Evolutionary conservation across 2,113 vertebrate species (phyloP).

Genomic region (Tragelaphus scriptus): DNA sequence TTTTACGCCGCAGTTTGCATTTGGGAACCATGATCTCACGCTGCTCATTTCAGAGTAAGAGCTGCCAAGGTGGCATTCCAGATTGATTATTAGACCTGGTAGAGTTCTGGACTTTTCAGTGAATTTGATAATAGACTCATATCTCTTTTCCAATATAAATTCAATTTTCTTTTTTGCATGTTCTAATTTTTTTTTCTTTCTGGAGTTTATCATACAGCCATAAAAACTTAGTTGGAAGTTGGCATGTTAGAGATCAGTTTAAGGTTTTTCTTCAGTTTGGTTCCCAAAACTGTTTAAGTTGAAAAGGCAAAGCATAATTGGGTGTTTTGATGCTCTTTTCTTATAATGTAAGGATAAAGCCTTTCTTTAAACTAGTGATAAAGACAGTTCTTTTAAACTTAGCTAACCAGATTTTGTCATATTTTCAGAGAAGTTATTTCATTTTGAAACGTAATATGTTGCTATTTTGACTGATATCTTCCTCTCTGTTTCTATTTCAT

Average conservation of each 20-base stretch:
- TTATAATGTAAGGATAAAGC: background rate
- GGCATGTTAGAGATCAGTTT: background rate
- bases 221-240: constrained; percentile 24
- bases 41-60: background rate
- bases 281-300: background rate
- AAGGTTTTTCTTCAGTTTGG: background rate
- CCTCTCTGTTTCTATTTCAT: background rate
- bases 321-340: background rate
- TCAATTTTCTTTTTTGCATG: background rate
- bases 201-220: background rate
- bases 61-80: background rate
- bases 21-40: rapidly evolving
- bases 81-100: background rate
- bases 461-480: background rate
- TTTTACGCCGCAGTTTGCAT: rapidly evolving
- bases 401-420: background rate
- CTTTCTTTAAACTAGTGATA: background rate
- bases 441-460: background rate
- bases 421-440: background rate
- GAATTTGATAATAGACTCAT: background rate
- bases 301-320: constrained; percentile 4
- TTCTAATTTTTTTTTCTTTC: background rate
- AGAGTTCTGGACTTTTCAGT: background rate
- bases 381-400: background rate
- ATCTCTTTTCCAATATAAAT: background rate